Percentiles rank a stretch among this genome's conserved stretches.
phyloP scores from a whole-genome alignment of 1,140 invertebrate species.

The Paracyclopina nana region DNA sequence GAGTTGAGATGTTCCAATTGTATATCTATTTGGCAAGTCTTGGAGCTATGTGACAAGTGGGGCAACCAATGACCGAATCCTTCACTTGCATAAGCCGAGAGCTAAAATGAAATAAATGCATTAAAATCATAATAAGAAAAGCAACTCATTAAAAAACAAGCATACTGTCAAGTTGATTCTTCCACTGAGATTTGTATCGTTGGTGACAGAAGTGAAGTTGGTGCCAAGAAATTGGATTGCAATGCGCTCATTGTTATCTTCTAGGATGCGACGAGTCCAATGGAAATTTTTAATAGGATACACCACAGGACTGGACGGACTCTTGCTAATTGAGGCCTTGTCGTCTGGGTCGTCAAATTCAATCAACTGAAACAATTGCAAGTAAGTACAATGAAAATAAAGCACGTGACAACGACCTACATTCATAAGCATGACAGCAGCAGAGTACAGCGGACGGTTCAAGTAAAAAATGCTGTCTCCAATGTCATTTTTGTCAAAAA shows the following conservation, averaged over 20 bases:
- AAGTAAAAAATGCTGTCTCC: not conserved
- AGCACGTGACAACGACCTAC: not conserved
- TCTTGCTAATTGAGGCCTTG: not conserved
- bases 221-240: not conserved
- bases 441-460: not conserved
- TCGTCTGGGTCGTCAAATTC: not conserved
- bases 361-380: not conserved
- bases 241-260: not conserved
- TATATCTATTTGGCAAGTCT: not conserved
- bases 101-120: not conserved
- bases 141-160: too few species aligned
- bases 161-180: not conserved
- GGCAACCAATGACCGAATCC: not conserved
- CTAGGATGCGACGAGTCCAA: not conserved
- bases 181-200: not conserved
- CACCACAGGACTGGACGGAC: not conserved
- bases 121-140: too few species aligned
- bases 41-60: not conserved
- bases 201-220: not conserved
- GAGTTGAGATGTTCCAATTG: not conserved
- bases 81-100: not conserved
- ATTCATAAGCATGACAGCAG: not conserved
- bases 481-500: not conserved
- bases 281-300: not conserved
- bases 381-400: not conserved